A percentile compares a stretch with the other conserved stretches of the same genome.
Evolutionary conservation across 2,113 vertebrate species (phyloP).

Genomic region (Propithecus coquereli): DNA sequence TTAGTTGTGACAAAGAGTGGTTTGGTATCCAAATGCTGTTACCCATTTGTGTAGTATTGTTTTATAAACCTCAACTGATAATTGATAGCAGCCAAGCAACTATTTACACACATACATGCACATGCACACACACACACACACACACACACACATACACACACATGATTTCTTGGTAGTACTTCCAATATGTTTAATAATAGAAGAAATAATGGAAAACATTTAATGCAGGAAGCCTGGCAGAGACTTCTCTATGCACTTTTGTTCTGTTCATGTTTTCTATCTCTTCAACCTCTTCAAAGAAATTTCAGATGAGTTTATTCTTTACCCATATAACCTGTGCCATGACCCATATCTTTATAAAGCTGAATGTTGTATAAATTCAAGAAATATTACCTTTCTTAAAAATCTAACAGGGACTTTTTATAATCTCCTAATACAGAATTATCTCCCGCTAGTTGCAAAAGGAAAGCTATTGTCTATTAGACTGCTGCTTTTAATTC

Average conservation of each 20-base stretch:
- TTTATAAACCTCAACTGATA: not conserved
- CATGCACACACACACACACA: not conserved
- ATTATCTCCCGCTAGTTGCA: not conserved
- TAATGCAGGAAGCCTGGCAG: not conserved
- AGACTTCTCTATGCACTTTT: not conserved
- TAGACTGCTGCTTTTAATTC: slow-evolving; percentile 19
- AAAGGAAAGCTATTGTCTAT: not conserved
- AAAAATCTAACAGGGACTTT: not conserved
- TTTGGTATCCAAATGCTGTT: not conserved
- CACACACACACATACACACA: not conserved
- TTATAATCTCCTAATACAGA: not conserved
- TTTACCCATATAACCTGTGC: not conserved
- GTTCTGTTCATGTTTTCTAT: not conserved
- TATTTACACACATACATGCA: not conserved
- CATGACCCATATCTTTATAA: not conserved
- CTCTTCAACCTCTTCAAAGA: not conserved
- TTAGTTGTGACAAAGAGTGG: not conserved
- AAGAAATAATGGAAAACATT: not conserved
- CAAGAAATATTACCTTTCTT: not conserved
- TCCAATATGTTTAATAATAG: not conserved
- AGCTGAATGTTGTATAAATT: not conserved
- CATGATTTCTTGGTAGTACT: not conserved
- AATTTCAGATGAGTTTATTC: not conserved
- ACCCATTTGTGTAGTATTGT: not conserved
- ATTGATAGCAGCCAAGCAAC: not conserved